A percentile compares a stretch with the other conserved stretches of the same genome.
Conservation (phyloP, 2,888 invertebrate genomes). For the Drosophila borborema region DNA sequence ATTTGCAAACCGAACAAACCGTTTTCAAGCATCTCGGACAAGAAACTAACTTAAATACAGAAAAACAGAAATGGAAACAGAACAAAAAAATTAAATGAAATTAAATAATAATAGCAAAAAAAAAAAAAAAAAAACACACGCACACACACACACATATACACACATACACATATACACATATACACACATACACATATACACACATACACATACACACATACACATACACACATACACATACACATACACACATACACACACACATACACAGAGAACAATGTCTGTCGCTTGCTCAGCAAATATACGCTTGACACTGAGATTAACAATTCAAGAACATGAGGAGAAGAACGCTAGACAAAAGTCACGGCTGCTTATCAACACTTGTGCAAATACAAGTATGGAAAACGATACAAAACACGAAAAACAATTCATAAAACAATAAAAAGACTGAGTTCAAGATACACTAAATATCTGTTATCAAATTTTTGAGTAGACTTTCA, state of each 20-base stretch:
- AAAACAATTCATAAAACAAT: constrained; percentile 10
- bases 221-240: too few relatives aligned
- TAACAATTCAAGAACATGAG: constrained; percentile 10
- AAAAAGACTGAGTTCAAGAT: neutral
- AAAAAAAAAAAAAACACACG: too few relatives aligned
- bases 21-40: neutral
- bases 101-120: too few relatives aligned
- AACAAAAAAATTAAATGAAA: too few relatives aligned
- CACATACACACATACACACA: too few relatives aligned
- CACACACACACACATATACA: too few relatives aligned
- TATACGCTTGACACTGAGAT: constrained; percentile 34
- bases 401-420: neutral
- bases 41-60: constrained; percentile 20
- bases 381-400: constrained; percentile 31
- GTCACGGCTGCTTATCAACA: constrained; percentile 41
- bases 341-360: constrained; percentile 5
- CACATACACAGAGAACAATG: neutral
- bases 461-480: constrained; percentile 18
- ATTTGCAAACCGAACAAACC: constrained; percentile 5
- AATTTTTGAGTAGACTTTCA: constrained; percentile 34
- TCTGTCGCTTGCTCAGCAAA: constrained; percentile 12
- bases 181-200: too few relatives aligned
- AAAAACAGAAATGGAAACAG: neutral
- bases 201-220: too few relatives aligned
- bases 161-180: too few relatives aligned